A percentile compares a stretch with the other conserved stretches of the same genome.
Conservation (phyloP, 2,888 invertebrate genomes). For the Portevinia maculata region DNA sequence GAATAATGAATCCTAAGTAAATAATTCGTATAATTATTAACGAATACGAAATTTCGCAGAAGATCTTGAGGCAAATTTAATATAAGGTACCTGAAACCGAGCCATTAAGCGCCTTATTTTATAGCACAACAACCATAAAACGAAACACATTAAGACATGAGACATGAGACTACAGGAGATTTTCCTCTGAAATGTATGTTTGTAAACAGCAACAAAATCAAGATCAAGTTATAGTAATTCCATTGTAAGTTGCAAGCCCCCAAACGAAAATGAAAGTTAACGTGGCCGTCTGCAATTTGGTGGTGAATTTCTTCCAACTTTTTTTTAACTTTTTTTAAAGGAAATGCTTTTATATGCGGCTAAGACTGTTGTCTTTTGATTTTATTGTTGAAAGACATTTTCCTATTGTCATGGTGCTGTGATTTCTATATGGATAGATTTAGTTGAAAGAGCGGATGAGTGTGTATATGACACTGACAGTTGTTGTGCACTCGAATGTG, state of each 20-base stretch:
- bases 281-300: not conserved
- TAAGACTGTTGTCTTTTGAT: not conserved
- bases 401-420: conserved; percentile 27
- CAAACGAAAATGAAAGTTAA: conserved; percentile 50
- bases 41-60: no score
- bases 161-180: conserved; percentile 8
- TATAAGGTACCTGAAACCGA: no score
- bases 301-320: conserved; percentile 24
- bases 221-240: conserved; percentile 27
- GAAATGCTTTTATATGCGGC: conserved; percentile 11
- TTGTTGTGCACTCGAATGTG: conserved; percentile 14
- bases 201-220: conserved; percentile 6
- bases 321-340: not conserved
- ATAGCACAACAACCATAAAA: not conserved
- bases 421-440: conserved; percentile 1
- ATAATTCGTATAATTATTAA: no score
- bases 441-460: conserved; percentile 2
- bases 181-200: conserved; percentile 6
- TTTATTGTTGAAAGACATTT: conserved; percentile 18
- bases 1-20: no score
- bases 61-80: no score
- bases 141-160: not conserved
- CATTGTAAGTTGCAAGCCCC: conserved; percentile 37
- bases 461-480: conserved; percentile 25
- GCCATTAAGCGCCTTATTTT: not conserved